These are phyloP conservation scores for Tenthredo amoena DNA, from an alignment of 2,888 invertebrate species.

Conservation along the genomic window DNA sequence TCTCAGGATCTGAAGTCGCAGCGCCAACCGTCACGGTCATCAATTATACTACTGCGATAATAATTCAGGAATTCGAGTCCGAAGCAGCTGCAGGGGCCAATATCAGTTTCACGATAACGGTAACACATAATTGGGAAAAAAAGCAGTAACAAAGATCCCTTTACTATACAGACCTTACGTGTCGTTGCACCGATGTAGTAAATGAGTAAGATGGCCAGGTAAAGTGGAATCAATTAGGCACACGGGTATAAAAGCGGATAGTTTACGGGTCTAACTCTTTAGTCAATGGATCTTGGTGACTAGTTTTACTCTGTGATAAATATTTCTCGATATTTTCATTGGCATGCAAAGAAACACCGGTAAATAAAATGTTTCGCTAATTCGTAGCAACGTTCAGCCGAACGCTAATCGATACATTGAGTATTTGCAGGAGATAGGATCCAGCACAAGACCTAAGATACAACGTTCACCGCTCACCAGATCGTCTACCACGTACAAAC, in stretches of 20 bases:
- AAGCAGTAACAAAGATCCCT: background rate
- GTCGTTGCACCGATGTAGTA: background rate
- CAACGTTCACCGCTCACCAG: background rate
- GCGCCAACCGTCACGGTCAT: background rate
- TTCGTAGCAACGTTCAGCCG: background rate
- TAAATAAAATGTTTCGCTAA: background rate
- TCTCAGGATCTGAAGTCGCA: background rate
- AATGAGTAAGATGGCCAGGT: too few relatives aligned
- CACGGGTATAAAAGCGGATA: background rate
- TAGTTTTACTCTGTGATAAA: background rate
- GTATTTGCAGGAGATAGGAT: background rate
- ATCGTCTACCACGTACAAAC: background rate
- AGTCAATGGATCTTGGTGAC: background rate
- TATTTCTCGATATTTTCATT: background rate
- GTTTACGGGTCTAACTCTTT: background rate
- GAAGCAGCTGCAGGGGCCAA: too few relatives aligned
- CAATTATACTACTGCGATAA: background rate
- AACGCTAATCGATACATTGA: background rate
- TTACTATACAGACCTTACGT: background rate
- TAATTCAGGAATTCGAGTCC: background rate
- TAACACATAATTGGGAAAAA: background rate
- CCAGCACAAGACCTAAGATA: background rate
- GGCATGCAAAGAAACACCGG: background rate
- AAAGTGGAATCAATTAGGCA: too few relatives aligned
- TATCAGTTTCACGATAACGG: background rate